phyloP scores from a whole-genome alignment of 2,888 invertebrate genomes.

The Micropterix aruncella region DNA sequence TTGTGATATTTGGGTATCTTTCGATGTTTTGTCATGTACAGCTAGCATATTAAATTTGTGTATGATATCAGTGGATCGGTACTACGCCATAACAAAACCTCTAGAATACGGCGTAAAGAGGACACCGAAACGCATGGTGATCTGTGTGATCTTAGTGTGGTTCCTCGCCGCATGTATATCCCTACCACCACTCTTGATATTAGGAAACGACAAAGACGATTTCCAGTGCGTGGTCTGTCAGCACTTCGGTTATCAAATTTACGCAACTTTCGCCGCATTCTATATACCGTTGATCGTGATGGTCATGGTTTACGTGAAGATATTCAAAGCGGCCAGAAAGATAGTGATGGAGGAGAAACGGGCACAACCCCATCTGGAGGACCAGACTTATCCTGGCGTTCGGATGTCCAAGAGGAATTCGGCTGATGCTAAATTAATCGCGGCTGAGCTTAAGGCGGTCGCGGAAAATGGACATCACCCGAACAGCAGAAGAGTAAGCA shows the following conservation, averaged over 20 bases:
- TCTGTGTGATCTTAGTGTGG: conserved; percentile 88
- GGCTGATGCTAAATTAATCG: too few species aligned
- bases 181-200: conserved; percentile 76
- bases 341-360: conserved; percentile 82
- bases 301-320: conserved; percentile 94
- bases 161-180: conserved; percentile 86
- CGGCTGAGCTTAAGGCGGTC: too few species aligned
- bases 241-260: conserved; percentile 91
- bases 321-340: conserved; percentile 83
- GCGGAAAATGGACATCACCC: too few species aligned
- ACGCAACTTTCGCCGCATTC: conserved; percentile 90
- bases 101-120: conserved; percentile 90
- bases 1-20: conserved; percentile 94
- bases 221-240: conserved; percentile 80
- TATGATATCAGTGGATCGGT: conserved; percentile 95
- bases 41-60: conserved; percentile 98
- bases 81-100: conserved; percentile 85
- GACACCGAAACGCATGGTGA: conserved; percentile 82
- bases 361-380: conserved; percentile 74
- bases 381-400: conserved; percentile 58
- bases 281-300: conserved; percentile 93
- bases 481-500: conserved; percentile 11
- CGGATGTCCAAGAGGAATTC: conserved; percentile 14
- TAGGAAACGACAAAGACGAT: conserved; percentile 73
- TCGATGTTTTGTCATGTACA: conserved; percentile 94